Conservation (phyloP, 2,888 invertebrate genomes). For the Dynastes tityus region DNA sequence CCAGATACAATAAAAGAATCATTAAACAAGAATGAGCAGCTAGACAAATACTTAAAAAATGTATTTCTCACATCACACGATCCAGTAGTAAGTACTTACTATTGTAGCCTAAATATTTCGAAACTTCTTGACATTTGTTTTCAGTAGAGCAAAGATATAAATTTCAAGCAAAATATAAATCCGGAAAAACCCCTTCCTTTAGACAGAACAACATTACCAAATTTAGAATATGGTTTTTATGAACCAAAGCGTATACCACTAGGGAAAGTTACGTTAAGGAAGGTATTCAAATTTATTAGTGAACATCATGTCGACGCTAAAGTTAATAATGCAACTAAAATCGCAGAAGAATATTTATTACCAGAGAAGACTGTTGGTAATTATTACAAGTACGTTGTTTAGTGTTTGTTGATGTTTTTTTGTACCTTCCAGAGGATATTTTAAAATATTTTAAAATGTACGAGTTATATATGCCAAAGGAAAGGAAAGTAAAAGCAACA, state of each 20-base stretch:
- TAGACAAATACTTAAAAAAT: conserved; percentile 79
- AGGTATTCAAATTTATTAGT: conserved; percentile 78
- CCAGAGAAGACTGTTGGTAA: conserved; percentile 76
- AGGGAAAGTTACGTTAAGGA: conserved; percentile 79
- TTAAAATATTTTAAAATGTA: conserved; percentile 80
- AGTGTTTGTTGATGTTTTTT: conserved; percentile 9
- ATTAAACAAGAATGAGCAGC: conserved; percentile 75
- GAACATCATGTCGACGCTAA: conserved; percentile 77
- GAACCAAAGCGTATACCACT: conserved; percentile 76
- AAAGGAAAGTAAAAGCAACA: conserved; percentile 60
- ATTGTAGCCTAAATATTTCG: conserved; percentile 36
- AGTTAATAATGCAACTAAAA: conserved; percentile 73
- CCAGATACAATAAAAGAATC: conserved; percentile 77
- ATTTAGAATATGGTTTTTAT: conserved; percentile 79
- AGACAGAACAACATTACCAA: conserved; percentile 71
- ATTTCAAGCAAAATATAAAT: conserved; percentile 66
- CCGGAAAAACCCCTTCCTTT: conserved; percentile 75
- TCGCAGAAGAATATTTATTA: conserved; percentile 81
- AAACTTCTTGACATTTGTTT: conserved; percentile 45
- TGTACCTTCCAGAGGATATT: conserved; percentile 69
- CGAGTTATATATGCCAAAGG: conserved; percentile 76
- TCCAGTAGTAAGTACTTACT: conserved; percentile 58
- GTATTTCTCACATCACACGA: conserved; percentile 83
- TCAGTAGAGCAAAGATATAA: conserved; percentile 61
- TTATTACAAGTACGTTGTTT: conserved; percentile 53